Base-by-base conservation (phyloP, 2,113 vertebrate species). In the Upupa epops region DNA sequence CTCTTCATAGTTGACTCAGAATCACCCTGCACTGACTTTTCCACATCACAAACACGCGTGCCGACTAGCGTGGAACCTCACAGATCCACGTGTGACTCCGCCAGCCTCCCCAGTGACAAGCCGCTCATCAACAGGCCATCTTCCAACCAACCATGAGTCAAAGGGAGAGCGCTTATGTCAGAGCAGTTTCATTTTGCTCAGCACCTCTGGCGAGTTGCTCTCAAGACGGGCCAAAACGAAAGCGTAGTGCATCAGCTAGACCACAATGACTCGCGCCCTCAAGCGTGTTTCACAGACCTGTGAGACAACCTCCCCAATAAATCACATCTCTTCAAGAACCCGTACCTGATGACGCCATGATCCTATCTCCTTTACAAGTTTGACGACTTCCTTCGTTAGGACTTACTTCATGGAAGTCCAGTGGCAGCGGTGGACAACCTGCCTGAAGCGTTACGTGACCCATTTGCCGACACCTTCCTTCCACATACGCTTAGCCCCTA, bases 151-250 rank as follows among this genome's bases (percentile, higher is more conserved):
- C 20, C 28, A 24, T 17, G 54, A 90, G n/a, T 32, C 73, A 37
- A 78, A 31, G 6, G 86, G 9, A 81, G 32, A 61, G 34, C 49
- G 78, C 86, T 75, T 89, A 78, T 42, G 78, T 85, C 93, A 89
- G 25, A 84, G 36, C 13, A 65, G 91, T 92, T 87, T 91, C 74
- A 58, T 94, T 95, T 93, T 72, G 40, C 61, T 89, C 87, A 93
- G 36, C 80, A 82, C 46, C 76, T 78, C 16, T 13, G 24, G 54
- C 18, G 46, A 89, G 59, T 58, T 26, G 63, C 3, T 74, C 81
- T 72, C 65, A 65, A 82, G 31, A n/a, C 5, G n/a, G 76, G 21
- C 55, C 37, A 78, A 84, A 92, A 82, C 25, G 8, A 54, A 69
- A 72, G 54, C 0, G 6, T 5, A 65, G 24, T 37, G 25, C 78